Evolutionary conservation across 2,797 vertebrate genomes (phyloP).

Genomic region (Myripristis jacobus): DNA sequence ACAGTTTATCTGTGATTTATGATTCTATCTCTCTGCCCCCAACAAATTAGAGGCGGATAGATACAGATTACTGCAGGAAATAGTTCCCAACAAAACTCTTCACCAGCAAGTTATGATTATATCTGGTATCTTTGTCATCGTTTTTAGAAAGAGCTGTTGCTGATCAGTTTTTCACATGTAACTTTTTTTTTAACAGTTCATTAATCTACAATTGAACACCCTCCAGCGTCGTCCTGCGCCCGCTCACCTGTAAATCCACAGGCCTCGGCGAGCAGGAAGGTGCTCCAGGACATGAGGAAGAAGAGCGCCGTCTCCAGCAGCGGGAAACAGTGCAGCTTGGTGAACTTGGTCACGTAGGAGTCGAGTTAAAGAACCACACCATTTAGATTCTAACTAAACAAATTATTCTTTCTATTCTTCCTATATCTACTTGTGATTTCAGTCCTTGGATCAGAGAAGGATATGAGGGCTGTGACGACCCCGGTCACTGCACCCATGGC

Average conservation of each 20-base stretch:
- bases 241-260: slow-evolving; percentile 93
- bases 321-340: slow-evolving; percentile 97
- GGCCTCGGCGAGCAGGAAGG: slow-evolving; percentile 95
- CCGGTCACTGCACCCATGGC: slow-evolving; percentile 96
- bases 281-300: slow-evolving; percentile 99
- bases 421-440: background rate
- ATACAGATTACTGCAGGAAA: too few relatives aligned
- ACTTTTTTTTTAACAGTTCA: too few relatives aligned
- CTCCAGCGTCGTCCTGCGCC: accelerated
- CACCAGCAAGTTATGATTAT: too few relatives aligned
- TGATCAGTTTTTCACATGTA: too few relatives aligned
- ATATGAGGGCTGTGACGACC: slow-evolving; percentile 98
- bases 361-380: slow-evolving; percentile 82
- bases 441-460: slow-evolving; percentile 76
- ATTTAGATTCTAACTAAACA: background rate
- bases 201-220: too few relatives aligned
- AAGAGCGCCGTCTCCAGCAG: slow-evolving; percentile 98
- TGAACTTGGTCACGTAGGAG: slow-evolving; percentile 96
- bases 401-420: background rate
- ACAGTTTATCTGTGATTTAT: too few relatives aligned
- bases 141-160: too few relatives aligned
- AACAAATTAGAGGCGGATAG: too few relatives aligned
- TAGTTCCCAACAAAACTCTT: too few relatives aligned
- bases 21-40: too few relatives aligned
- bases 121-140: too few relatives aligned